Evolutionary conservation across 2,797 vertebrate species (phyloP).

Genomic region (Heterohyrax brucei): DNA sequence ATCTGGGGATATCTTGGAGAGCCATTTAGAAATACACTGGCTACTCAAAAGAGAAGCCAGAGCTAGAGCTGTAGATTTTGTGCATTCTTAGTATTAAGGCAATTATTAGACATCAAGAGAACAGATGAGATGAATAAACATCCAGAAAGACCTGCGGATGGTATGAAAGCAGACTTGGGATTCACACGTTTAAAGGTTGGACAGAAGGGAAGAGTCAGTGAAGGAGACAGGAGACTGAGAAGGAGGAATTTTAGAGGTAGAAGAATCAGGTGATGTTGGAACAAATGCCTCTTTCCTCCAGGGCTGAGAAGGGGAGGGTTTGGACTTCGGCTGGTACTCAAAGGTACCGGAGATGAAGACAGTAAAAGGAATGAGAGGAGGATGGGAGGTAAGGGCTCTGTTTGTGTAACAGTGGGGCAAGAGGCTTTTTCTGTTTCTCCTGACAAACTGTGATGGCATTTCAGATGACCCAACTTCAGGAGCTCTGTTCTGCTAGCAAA

Average conservation of each 20-base stretch:
- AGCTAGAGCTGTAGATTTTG: background rate
- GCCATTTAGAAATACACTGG: slow-evolving; percentile 1
- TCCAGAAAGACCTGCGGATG: background rate
- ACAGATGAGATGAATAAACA: background rate
- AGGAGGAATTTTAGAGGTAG: background rate
- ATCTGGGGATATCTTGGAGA: background rate
- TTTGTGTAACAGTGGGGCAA: background rate
- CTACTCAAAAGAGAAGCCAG: background rate
- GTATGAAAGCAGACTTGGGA: background rate
- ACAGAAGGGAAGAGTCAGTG: background rate
- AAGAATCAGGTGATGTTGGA: background rate
- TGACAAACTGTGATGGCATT: background rate
- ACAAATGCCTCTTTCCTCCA: background rate
- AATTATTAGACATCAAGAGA: background rate
- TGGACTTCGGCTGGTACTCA: background rate
- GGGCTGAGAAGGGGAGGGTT: background rate
- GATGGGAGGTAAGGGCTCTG: background rate
- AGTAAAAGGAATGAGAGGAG: background rate
- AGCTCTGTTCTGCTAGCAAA: slow-evolving; percentile 3
- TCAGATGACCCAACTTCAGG: background rate
- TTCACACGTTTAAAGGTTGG: background rate
- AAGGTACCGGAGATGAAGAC: background rate
- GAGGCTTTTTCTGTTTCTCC: background rate
- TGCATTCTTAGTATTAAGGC: background rate
- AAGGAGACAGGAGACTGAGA: background rate